Conservation (phyloP, 2,113 vertebrate species). For the Cichladusa arquata region DNA sequence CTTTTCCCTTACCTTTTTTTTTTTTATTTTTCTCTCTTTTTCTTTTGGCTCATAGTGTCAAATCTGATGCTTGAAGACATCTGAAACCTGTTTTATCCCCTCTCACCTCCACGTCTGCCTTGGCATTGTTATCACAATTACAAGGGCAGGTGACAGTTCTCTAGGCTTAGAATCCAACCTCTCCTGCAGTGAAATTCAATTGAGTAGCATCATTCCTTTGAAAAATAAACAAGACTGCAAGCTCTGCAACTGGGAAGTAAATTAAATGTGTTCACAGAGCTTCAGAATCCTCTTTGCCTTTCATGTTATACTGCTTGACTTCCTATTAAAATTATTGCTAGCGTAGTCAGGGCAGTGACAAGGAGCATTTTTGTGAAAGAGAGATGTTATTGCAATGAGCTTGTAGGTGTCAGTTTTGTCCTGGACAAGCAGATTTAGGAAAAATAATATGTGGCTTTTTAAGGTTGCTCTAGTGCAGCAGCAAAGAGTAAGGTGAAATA, state of each 20-base stretch:
- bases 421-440: not conserved
- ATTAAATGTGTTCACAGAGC: slow-evolving; percentile 48
- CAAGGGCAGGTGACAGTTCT: slow-evolving; percentile 35
- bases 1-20: not conserved
- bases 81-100: not conserved
- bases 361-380: not conserved
- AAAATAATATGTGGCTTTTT: not conserved
- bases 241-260: slow-evolving; percentile 30
- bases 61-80: not conserved
- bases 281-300: slow-evolving; percentile 36
- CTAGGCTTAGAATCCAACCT: not conserved
- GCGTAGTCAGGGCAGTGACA: not conserved
- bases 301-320: slow-evolving; percentile 10
- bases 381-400: not conserved
- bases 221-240: slow-evolving; percentile 57
- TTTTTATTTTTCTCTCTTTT: not conserved
- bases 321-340: slow-evolving; percentile 52
- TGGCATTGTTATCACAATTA: slow-evolving; percentile 35
- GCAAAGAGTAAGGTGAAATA: not conserved
- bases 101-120: not conserved
- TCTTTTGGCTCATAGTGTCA: not conserved
- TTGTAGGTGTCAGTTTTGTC: slow-evolving; percentile 3
- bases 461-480: not conserved
- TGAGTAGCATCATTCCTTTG: not conserved
- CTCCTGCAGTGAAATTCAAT: slow-evolving; percentile 51